These are phyloP conservation scores for Etheostoma perlongum DNA, from an alignment of 2,797 vertebrate genomes.

Conservation along the genomic window DNA sequence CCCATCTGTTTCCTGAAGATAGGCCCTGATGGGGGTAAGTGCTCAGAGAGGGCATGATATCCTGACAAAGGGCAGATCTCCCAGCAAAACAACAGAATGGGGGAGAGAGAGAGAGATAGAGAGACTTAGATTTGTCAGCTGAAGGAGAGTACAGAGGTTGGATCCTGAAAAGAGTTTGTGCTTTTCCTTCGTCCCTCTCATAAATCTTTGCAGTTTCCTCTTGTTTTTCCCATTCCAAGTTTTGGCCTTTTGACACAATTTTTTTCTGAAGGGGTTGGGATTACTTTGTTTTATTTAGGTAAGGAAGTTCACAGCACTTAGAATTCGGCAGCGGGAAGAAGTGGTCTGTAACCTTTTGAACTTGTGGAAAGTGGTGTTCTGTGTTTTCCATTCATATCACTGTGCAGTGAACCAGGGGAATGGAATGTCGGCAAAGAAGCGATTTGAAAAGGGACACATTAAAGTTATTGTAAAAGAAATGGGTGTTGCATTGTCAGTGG, in stretches of 20 bases:
- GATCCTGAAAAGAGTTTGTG: constrained; percentile 82
- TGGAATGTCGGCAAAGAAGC: constrained; percentile 72
- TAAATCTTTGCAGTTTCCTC: constrained; percentile 93
- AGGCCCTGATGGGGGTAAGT: constrained; percentile 90
- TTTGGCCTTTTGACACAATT: constrained; percentile 88
- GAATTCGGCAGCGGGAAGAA: constrained; percentile 90
- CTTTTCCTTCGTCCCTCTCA: constrained; percentile 86
- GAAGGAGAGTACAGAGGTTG: constrained; percentile 77
- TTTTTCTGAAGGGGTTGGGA: constrained; percentile 85
- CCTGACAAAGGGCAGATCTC: constrained; percentile 85
- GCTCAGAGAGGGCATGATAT: constrained; percentile 88
- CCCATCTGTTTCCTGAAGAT: constrained; percentile 99
- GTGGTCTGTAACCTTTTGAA: constrained; percentile 95
- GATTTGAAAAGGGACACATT: constrained; percentile 66
- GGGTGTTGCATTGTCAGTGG: constrained; percentile 50
- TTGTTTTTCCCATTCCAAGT: constrained; percentile 95
- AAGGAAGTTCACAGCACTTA: constrained; percentile 92
- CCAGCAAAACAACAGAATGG: constrained; percentile 78
- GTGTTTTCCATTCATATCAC: constrained; percentile 78
- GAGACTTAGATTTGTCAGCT: constrained; percentile 80
- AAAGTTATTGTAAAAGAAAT: constrained; percentile 56
- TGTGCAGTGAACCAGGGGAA: constrained; percentile 55
- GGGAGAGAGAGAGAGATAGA: constrained; percentile 58
- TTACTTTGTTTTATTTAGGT: constrained; percentile 89
- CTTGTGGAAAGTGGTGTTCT: constrained; percentile 80